A percentile compares a stretch with the other conserved stretches of the same genome.
phyloP scores from a whole-genome alignment of 1,140 invertebrate genomes.

The Nasonia giraulti region DNA sequence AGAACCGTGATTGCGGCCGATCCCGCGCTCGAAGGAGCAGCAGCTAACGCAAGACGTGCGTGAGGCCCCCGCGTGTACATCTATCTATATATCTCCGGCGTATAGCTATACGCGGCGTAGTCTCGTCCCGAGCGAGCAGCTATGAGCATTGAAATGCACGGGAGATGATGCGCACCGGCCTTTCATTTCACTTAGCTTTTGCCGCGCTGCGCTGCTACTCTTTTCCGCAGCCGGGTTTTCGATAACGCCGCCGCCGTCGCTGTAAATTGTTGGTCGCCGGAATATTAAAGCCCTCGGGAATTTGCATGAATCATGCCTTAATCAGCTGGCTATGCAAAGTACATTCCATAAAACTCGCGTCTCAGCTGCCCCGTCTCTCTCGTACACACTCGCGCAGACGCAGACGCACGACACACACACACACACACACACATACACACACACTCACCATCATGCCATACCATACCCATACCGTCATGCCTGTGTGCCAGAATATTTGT shows the following conservation, averaged over 20 bases:
- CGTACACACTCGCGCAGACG: too few relatives aligned
- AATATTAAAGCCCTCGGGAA: neutral
- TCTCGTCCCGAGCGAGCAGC: too few relatives aligned
- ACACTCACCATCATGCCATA: neutral
- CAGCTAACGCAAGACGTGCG: neutral
- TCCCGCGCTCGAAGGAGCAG: neutral
- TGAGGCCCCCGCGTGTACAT: neutral
- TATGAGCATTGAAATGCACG: neutral
- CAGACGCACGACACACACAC: too few relatives aligned
- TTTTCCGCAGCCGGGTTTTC: neutral
- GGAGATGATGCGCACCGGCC: neutral
- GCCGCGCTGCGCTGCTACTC: neutral
- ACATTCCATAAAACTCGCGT: slow-evolving; percentile 1
- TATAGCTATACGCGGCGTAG: neutral
- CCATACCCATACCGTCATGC: neutral
- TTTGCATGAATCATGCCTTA: slow-evolving; percentile 4
- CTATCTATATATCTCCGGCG: neutral
- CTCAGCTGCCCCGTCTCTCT: neutral
- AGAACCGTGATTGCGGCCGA: neutral
- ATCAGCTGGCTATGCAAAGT: slow-evolving; percentile 3
- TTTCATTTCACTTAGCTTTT: neutral
- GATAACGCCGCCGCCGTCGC: neutral
- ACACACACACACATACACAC: neutral
- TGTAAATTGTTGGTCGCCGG: slow-evolving; percentile 2
- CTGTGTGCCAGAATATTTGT: too few relatives aligned